Conservation (phyloP, 1,140 invertebrate genomes). For the Aphaenogaster rudis region DNA sequence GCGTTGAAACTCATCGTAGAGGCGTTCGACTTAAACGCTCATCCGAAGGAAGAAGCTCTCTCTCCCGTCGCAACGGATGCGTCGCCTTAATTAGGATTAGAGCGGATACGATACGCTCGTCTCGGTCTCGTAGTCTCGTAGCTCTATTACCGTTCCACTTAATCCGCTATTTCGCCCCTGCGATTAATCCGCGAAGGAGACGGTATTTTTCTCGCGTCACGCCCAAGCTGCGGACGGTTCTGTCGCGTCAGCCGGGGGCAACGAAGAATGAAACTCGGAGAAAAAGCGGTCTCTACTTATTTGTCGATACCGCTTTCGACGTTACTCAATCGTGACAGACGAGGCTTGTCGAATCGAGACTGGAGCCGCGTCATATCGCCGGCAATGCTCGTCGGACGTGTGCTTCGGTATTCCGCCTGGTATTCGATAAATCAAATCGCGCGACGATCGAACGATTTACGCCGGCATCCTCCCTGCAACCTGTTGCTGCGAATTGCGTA, state of each 20-base stretch:
- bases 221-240: neutral
- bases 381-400: neutral
- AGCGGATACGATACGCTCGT: slow-evolving; percentile 9
- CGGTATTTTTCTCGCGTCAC: neutral
- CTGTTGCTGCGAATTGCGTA: slow-evolving; percentile 40
- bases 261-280: slow-evolving; percentile 21
- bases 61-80: slow-evolving; percentile 30
- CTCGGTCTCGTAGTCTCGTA: neutral
- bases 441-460: neutral
- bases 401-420: neutral
- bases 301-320: slow-evolving; percentile 53
- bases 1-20: slow-evolving; percentile 4
- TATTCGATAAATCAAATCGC: neutral
- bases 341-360: neutral
- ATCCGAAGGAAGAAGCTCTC: slow-evolving; percentile 25
- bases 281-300: slow-evolving; percentile 47
- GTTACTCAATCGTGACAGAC: slow-evolving; percentile 26
- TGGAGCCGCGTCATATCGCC: neutral
- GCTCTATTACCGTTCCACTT: slow-evolving; percentile 35
- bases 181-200: slow-evolving; percentile 29
- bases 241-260: neutral
- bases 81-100: slow-evolving; percentile 53
- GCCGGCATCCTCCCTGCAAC: neutral
- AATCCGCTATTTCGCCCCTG: slow-evolving; percentile 37
- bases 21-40: neutral